Percentiles rank a stretch among this genome's conserved stretches.
Evolutionary conservation across 1,140 invertebrate species (phyloP).

Genomic region (Gerris buenoi): DNA sequence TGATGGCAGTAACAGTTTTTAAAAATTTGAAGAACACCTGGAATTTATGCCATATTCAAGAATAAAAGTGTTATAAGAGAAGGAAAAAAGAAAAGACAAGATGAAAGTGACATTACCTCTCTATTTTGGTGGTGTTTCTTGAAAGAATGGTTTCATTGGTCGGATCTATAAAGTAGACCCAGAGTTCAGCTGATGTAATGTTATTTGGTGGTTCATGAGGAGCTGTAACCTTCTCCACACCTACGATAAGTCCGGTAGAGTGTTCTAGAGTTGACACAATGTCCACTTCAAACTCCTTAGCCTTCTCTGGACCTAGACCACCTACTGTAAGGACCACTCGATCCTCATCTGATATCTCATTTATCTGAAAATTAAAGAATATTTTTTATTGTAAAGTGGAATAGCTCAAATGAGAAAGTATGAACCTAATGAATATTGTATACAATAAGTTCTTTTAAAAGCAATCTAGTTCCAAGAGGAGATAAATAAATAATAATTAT

Average conservation of each 20-base stretch:
- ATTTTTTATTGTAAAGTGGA: background rate
- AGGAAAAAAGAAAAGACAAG: background rate
- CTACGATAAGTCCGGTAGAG: slow-evolving; percentile 53
- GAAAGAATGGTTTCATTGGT: slow-evolving; percentile 53
- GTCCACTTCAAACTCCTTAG: slow-evolving; percentile 45
- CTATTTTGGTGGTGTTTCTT: slow-evolving; percentile 50
- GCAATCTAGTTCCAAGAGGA: background rate
- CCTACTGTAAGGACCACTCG: slow-evolving; percentile 62
- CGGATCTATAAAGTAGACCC: slow-evolving; percentile 74
- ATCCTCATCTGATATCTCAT: slow-evolving; percentile 49
- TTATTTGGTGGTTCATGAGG: slow-evolving; percentile 48
- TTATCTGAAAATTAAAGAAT: slow-evolving; percentile 30
- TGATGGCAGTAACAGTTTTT: too few species aligned
- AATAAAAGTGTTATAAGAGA: too few species aligned
- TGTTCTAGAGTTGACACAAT: slow-evolving; percentile 55
- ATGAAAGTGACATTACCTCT: slow-evolving; percentile 37
- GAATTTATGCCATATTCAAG: too few species aligned
- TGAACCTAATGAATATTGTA: background rate
- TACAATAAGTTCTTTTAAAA: background rate
- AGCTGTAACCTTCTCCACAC: slow-evolving; percentile 57
- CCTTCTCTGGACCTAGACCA: slow-evolving; percentile 50
- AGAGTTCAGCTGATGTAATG: slow-evolving; percentile 57
- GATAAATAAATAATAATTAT: background rate
- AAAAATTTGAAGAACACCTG: too few species aligned
- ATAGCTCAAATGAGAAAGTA: background rate